These are phyloP conservation scores for Ctena decussata DNA, from an alignment of 2,888 invertebrate species.

Conservation along the genomic window DNA sequence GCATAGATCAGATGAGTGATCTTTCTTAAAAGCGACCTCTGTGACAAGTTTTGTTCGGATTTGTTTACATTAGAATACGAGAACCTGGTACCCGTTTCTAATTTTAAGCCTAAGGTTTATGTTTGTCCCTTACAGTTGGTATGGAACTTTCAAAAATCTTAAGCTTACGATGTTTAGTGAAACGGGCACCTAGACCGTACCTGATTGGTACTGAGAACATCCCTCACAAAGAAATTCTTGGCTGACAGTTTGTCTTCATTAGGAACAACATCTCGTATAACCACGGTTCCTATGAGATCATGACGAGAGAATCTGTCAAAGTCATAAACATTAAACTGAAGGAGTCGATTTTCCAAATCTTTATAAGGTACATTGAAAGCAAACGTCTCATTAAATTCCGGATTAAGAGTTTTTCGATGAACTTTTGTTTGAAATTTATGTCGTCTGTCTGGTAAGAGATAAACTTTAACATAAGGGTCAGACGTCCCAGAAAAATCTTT, in stretches of 20 bases:
- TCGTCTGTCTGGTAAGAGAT: conserved; percentile 94
- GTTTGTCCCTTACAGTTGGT: too few relatives aligned
- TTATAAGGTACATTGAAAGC: conserved; percentile 93
- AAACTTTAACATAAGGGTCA: conserved; percentile 95
- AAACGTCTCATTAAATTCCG: conserved; percentile 94
- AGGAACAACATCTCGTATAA: conserved; percentile 92
- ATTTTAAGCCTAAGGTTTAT: too few relatives aligned
- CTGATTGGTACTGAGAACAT: conserved; percentile 90
- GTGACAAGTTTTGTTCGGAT: too few relatives aligned
- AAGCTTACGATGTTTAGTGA: too few relatives aligned
- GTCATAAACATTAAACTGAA: conserved; percentile 96
- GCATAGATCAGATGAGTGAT: too few relatives aligned
- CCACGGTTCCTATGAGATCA: conserved; percentile 95
- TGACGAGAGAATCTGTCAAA: conserved; percentile 96
- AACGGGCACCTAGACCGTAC: too few relatives aligned
- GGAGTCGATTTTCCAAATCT: conserved; percentile 91
- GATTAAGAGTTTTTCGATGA: conserved; percentile 93
- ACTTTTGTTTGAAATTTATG: conserved; percentile 95
- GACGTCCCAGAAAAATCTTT: conserved; percentile 95
- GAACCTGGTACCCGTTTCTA: too few relatives aligned
- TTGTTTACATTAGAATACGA: too few relatives aligned
- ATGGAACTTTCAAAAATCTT: too few relatives aligned
- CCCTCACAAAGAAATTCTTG: conserved; percentile 95
- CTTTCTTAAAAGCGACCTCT: too few relatives aligned
- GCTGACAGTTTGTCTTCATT: conserved; percentile 91